phyloP scores from a whole-genome alignment of 2,113 vertebrate genomes.

The Smithornis capensis region DNA sequence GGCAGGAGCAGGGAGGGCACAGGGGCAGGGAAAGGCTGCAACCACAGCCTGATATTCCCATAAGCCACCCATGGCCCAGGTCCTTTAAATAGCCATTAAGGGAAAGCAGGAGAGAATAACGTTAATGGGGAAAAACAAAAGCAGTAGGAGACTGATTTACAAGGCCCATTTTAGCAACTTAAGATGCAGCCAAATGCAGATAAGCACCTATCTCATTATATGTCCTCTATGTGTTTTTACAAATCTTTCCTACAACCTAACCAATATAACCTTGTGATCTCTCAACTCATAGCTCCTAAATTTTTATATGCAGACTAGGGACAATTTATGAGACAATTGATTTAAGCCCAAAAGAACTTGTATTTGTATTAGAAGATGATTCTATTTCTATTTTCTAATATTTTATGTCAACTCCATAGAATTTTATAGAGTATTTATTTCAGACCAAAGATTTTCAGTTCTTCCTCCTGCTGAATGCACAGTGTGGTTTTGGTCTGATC shows the following conservation, averaged over 20 bases:
- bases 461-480: constrained; percentile 21
- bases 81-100: not conserved
- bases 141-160: constrained; percentile 36
- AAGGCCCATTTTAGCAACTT: constrained; percentile 52
- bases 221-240: not conserved
- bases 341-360: not conserved
- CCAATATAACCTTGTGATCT: not conserved
- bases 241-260: constrained; percentile 2
- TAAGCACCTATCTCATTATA: constrained; percentile 39
- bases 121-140: not conserved
- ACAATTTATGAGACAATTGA: not conserved
- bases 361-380: not conserved
- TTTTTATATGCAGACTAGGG: not conserved
- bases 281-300: not conserved
- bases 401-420: not conserved
- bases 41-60: not conserved
- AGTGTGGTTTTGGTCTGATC: constrained; percentile 25
- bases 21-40: not conserved
- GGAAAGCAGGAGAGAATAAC: not conserved
- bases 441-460: not conserved
- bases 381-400: not conserved
- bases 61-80: not conserved
- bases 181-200: constrained; percentile 42
- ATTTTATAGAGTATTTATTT: constrained; percentile 8
- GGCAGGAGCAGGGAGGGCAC: not conserved